Evolutionary conservation across 2,113 vertebrate genomes (phyloP).

Genomic region (Clinocottus analis): DNA sequence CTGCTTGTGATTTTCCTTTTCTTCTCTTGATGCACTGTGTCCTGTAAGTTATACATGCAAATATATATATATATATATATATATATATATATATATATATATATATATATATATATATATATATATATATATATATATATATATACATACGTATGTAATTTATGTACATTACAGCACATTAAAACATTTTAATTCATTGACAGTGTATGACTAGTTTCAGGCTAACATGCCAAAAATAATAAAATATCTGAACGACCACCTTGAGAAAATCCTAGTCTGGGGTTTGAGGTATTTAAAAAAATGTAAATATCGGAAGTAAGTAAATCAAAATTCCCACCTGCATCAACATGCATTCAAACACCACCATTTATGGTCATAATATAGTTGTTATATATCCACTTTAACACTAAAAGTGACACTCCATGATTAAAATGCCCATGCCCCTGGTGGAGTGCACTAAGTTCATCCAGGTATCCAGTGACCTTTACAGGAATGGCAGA

Average conservation of each 20-base stretch:
- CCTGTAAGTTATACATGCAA: too few relatives aligned
- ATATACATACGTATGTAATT: too few relatives aligned
- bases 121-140: not conserved
- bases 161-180: too few relatives aligned
- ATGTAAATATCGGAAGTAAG: not conserved
- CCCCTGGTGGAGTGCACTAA: conserved; percentile 43
- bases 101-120: not conserved
- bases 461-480: conserved; percentile 58
- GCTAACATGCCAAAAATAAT: not conserved
- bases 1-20: not conserved
- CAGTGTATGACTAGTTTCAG: not conserved
- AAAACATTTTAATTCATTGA: not conserved
- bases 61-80: not conserved
- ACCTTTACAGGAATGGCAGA: conserved; percentile 57
- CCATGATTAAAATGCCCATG: conserved; percentile 49
- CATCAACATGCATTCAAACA: not conserved
- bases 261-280: not conserved
- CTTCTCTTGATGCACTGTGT: not conserved
- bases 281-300: not conserved
- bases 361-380: not conserved
- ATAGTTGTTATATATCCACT: not conserved
- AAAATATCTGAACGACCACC: not conserved
- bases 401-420: conserved; percentile 21
- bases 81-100: not conserved
- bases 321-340: not conserved